phyloP scores from a whole-genome alignment of 2,888 invertebrate species.

The Drosophila tanythrix region DNA sequence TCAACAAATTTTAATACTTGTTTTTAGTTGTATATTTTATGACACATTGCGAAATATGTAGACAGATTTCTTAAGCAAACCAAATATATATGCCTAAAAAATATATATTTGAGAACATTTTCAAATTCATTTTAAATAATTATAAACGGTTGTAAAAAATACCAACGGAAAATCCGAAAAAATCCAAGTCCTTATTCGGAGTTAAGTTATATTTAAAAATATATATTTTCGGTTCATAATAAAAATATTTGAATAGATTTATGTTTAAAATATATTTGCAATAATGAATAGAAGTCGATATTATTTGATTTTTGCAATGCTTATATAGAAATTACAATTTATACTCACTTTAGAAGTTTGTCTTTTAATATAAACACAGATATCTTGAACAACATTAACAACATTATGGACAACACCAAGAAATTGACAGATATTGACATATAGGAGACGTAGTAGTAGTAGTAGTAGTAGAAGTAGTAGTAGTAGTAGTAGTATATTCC shows the following conservation, averaged over 20 bases:
- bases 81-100: not conserved
- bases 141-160: not conserved
- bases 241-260: not conserved
- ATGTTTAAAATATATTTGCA: not conserved
- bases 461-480: constrained; percentile 25
- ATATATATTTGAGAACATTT: not conserved
- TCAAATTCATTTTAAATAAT: not conserved
- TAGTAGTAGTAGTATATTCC: constrained; percentile 61
- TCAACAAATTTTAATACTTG: not conserved
- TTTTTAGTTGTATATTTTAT: not conserved
- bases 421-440: constrained; percentile 58
- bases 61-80: not conserved
- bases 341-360: constrained; percentile 48
- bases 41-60: not conserved
- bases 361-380: constrained; percentile 8
- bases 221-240: not conserved
- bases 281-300: not conserved
- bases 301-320: too few relatives aligned
- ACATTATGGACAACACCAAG: constrained; percentile 60
- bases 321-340: constrained; percentile 17
- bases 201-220: not conserved
- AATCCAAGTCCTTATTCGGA: not conserved
- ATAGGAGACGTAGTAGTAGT: constrained; percentile 51
- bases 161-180: not conserved
- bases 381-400: constrained; percentile 14